Base-by-base conservation (phyloP, 2,888 invertebrate genomes). In the Sabatieria punctata region DNA sequence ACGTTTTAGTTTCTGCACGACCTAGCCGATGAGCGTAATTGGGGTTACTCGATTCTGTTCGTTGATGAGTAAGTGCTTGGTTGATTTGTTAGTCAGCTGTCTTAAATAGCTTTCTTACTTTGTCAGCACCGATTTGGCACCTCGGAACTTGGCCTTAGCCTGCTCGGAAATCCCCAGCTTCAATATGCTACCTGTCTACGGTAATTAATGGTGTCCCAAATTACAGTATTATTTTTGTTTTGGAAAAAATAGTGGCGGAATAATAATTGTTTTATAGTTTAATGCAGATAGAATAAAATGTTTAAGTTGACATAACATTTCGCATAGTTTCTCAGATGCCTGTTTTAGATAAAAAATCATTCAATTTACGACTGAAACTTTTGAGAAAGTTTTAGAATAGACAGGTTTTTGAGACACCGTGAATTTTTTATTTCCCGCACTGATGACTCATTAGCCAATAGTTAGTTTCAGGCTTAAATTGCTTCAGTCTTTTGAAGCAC, bases 21-120 rank as follows among this genome's bases (percentile, higher is more conserved):
- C 55, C 69, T 97, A 43, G 77, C 84, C 26, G 79, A 82, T 56
- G 74, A 77, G 38, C 75, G 95, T 55, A 79, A 81, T 64, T 97
- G 97, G 97, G 97, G 97, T 13, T 82, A 86, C 35, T 88, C 93
- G 11, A 86, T 89, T 13, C 72, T 99, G 1, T 80, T 97, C 69
- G 75, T 95, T 45, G 88, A 95, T 68, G 80, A 79, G 8, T 40
- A 11, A 19, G 24, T 40, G 21, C 6, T 8, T 15, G 8, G n/a
- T 21, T 30, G 8, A 30, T 30, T 11, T 30, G 40, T 40, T 4
- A 24, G 52, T 51, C 39, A 45, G 44, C 19, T 27, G 30, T 41
- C 35, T 43, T 22, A 11, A 35, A 23, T 25, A 35, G 24, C 38
- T 42, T 46, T 33, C 44, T 50, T 61, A 55, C 54, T 51, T 54